These are phyloP conservation scores for Saccostrea echinata DNA, from an alignment of 1,140 invertebrate genomes.

Conservation along the genomic window DNA sequence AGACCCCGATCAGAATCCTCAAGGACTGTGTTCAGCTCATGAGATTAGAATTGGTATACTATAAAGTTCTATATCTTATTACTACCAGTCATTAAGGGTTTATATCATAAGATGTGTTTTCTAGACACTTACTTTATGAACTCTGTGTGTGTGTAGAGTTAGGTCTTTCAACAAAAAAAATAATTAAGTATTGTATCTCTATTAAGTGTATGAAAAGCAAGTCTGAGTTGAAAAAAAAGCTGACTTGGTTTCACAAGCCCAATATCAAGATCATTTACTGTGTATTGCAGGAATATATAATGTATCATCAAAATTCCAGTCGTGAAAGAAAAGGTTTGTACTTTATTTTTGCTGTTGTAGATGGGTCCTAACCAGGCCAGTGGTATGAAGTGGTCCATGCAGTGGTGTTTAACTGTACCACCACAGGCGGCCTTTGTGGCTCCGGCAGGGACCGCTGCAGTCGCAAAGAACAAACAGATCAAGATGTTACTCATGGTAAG, in stretches of 20 bases:
- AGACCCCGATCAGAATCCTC: slow-evolving; percentile 90
- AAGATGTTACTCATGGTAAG: slow-evolving; percentile 83
- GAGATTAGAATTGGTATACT: slow-evolving; percentile 86
- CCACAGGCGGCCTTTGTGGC: slow-evolving; percentile 89
- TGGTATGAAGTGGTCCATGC: slow-evolving; percentile 90
- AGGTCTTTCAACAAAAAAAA: too few relatives aligned
- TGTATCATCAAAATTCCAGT: too few relatives aligned
- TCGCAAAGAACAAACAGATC: slow-evolving; percentile 91
- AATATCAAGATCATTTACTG: too few relatives aligned
- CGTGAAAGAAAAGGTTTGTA: neutral
- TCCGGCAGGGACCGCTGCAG: slow-evolving; percentile 90
- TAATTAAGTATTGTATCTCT: slow-evolving; percentile 92
- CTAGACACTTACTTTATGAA: too few relatives aligned
- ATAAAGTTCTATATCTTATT: too few relatives aligned
- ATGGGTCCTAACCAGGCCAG: slow-evolving; percentile 74
- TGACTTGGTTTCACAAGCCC: too few relatives aligned
- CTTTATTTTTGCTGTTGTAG: slow-evolving; percentile 47
- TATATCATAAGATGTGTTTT: too few relatives aligned
- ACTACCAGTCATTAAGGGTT: too few relatives aligned
- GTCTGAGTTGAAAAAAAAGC: too few relatives aligned
- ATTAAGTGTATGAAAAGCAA: too few relatives aligned
- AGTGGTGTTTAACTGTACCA: slow-evolving; percentile 94
- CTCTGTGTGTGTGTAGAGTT: too few relatives aligned
- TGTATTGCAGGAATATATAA: neutral
- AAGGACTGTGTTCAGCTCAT: slow-evolving; percentile 96